These are phyloP conservation scores for Drosophila trapezifrons DNA, from an alignment of 1,140 invertebrate genomes.

Conservation along the genomic window DNA sequence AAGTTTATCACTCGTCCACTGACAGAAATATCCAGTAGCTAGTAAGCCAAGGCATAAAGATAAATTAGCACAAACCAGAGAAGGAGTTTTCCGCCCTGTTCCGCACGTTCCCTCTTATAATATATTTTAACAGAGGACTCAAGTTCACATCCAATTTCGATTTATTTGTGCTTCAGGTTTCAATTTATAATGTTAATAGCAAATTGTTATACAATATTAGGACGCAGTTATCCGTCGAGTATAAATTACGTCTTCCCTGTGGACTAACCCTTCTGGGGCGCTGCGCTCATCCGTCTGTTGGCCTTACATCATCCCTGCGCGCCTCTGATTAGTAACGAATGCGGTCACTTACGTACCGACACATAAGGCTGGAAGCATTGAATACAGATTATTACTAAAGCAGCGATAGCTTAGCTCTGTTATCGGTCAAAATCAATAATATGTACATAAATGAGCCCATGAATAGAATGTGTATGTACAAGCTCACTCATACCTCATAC, in stretches of 20 bases:
- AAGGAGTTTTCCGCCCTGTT: neutral
- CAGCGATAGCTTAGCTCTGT: neutral
- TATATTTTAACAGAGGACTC: neutral
- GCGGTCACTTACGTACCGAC: conserved; percentile 50
- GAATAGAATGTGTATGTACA: neutral
- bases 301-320: neutral
- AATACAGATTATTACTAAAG: neutral
- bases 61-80: no score
- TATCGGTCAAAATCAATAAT: neutral
- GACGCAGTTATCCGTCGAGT: conserved; percentile 7
- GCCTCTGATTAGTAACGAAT: conserved; percentile 47
- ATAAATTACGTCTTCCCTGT: neutral
- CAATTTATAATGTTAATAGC: conserved; percentile 32
- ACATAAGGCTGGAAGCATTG: conserved; percentile 58
- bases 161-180: conserved; percentile 32
- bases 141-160: conserved; percentile 18
- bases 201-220: conserved; percentile 18
- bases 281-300: neutral
- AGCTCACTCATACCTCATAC: conserved; percentile 1
- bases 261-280: neutral
- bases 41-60: neutral
- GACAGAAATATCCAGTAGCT: neutral
- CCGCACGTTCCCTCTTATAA: neutral
- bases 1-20: no score
- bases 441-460: neutral